A percentile compares a stretch with the other conserved stretches of the same genome.
These are phyloP conservation scores for Oriolus oriolus DNA, from an alignment of 2,113 vertebrate genomes.

Conservation along the genomic window DNA sequence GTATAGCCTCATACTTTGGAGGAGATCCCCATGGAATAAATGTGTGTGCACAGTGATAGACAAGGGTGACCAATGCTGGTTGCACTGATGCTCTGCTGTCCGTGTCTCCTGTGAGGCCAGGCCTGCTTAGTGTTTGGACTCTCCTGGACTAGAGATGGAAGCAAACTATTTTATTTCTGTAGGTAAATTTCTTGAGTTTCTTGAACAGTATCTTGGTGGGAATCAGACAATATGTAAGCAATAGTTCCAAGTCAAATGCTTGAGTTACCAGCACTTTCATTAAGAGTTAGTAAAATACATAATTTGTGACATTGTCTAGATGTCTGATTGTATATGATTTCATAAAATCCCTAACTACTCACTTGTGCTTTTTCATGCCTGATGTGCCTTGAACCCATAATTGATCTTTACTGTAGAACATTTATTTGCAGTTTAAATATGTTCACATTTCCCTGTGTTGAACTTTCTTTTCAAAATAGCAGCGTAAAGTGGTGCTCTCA, in stretches of 20 bases:
- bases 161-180: not conserved
- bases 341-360: not conserved
- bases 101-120: rapidly evolving
- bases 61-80: rapidly evolving
- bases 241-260: not conserved
- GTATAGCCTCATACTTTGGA: not conserved
- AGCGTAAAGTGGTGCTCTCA: not conserved
- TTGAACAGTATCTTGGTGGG: not conserved
- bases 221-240: not conserved
- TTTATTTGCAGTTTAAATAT: not conserved
- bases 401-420: not conserved
- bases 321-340: not conserved
- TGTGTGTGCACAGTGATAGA: not conserved
- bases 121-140: not conserved
- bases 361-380: not conserved
- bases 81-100: rapidly evolving
- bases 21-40: not conserved
- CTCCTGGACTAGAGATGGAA: not conserved
- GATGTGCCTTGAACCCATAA: not conserved
- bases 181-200: not conserved
- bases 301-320: not conserved
- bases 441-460: not conserved
- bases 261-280: not conserved
- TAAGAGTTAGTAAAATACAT: not conserved
- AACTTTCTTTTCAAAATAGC: not conserved